phyloP scores from a whole-genome alignment of 1,140 invertebrate genomes.

The Drosophila nannoptera region DNA sequence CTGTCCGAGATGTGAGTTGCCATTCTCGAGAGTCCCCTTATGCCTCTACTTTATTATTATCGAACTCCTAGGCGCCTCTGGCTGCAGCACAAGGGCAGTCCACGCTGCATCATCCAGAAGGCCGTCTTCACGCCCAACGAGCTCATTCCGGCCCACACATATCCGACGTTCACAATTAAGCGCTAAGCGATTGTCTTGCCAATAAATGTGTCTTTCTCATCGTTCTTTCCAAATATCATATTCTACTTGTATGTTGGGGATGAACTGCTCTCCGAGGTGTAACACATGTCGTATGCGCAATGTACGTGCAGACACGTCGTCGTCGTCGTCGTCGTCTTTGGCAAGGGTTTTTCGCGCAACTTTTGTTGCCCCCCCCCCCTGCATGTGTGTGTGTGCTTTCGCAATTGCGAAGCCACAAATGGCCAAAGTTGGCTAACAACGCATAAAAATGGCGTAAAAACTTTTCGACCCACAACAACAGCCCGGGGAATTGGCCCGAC shows the following conservation, averaged over 20 bases:
- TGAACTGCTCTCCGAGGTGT: background rate
- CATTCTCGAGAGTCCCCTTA: background rate
- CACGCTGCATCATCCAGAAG: constrained; percentile 49
- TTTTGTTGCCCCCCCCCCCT: background rate
- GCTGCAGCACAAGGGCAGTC: constrained; percentile 61
- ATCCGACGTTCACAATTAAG: constrained; percentile 41
- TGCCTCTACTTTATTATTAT: background rate
- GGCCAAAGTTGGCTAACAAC: constrained; percentile 37
- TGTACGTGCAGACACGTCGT: constrained; percentile 28
- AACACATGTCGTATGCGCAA: constrained; percentile 23
- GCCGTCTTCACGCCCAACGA: constrained; percentile 53
- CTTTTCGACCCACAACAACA: constrained; percentile 6
- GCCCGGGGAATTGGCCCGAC: constrained; percentile 20
- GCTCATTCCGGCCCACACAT: constrained; percentile 30
- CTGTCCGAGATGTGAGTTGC: constrained; percentile 51
- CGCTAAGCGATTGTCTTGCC: constrained; percentile 15
- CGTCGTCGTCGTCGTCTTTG: background rate
- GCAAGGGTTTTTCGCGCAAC: constrained; percentile 1
- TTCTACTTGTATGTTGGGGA: background rate
- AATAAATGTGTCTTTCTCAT: too few species aligned
- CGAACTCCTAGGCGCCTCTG: constrained; percentile 40
- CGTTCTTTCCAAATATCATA: background rate
- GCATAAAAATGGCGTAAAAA: background rate
- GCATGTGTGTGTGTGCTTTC: background rate
- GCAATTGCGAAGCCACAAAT: constrained; percentile 38